Evolutionary conservation across 1,140 invertebrate species (phyloP).

Genomic region (Drosophila simulans): DNA sequence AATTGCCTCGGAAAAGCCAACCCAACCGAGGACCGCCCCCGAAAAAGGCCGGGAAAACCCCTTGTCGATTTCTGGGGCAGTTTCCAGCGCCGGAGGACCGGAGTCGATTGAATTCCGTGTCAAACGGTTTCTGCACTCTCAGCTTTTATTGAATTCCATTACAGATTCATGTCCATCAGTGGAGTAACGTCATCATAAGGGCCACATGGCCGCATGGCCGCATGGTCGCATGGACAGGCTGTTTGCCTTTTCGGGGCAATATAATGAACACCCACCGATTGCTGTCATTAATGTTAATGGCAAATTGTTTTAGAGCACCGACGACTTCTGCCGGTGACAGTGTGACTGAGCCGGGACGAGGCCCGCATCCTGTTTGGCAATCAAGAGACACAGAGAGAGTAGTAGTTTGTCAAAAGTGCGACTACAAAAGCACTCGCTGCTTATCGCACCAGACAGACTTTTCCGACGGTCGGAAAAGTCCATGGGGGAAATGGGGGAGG

Average conservation of each 20-base stretch:
- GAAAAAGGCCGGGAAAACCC: conserved; percentile 14
- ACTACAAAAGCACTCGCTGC: conserved; percentile 31
- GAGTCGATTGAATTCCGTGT: conserved; percentile 57
- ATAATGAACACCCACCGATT: conserved; percentile 40
- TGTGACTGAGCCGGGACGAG: conserved; percentile 24
- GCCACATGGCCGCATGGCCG: conserved; percentile 1
- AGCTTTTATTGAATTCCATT: conserved; percentile 82
- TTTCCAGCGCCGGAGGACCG: conserved; percentile 4
- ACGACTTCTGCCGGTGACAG: conserved; percentile 42
- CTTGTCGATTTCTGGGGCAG: conserved; percentile 2
- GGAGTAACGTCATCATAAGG: conserved; percentile 74
- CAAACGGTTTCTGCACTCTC: conserved; percentile 77
- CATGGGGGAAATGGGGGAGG: not conserved
- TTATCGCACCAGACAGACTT: conserved; percentile 44
- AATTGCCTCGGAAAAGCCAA: not conserved
- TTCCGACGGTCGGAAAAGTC: conserved; percentile 19
- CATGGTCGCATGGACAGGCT: not conserved
- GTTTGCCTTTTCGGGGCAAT: conserved; percentile 10
- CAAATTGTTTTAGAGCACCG: conserved; percentile 52
- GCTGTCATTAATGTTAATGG: conserved; percentile 54
- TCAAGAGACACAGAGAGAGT: not conserved
- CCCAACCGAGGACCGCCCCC: not conserved
- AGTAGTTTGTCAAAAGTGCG: conserved; percentile 41
- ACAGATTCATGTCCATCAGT: conserved; percentile 71
- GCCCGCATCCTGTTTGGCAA: conserved; percentile 10